Evolutionary conservation across 2,888 invertebrate genomes (phyloP), one percentile per base, ranked within the genome.

Genomic region (Strigamia crassipes): DNA sequence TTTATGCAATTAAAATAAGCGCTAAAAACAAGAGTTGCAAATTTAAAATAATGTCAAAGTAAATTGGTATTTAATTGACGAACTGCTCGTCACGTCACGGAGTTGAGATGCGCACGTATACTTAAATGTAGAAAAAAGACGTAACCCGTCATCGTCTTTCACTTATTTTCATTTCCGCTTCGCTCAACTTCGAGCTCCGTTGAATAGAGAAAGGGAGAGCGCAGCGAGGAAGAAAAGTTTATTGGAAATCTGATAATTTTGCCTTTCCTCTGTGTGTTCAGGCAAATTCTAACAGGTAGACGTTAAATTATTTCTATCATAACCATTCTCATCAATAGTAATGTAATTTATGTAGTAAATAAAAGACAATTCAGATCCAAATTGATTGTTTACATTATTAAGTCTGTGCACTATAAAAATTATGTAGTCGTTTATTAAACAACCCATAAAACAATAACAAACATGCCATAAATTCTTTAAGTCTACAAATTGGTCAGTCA

Each of bases 191-290:
- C 9, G 61, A 61, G 61, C 61, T 61, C 23, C 61, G 42, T 61
- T 18, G 21, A 61, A 61, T 12, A 61, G 21, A 18, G 61, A 61
- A 61, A 61, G 10, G 61, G 18, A 61, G 61, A 61, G 23, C 18
- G 61, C 6, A 61, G 61, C 61, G 18, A 21, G 61, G 9, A 61
- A 23, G 61, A 61, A 61, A 61, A 61, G 61, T 61, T 61, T 61
- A 61, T 61, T 61, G 61, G 61, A 61, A 61, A 61, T 61, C 61
- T 61, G 61, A 61, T 61, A 61, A 61, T 61, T 61, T 61, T 61
- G 61, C 61, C 15, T 61, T 23, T 18, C 18, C 18, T 61, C 21
- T 61, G n/a, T 61, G 61, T 61, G 23, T 18, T 15, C 61, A n/a
- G 18, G 61, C 61, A 61, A 61, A 18, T 23, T 9, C 61, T 61